These are phyloP conservation scores for Mola mola DNA, from an alignment of 2,113 vertebrate genomes.

Conservation along the genomic window DNA sequence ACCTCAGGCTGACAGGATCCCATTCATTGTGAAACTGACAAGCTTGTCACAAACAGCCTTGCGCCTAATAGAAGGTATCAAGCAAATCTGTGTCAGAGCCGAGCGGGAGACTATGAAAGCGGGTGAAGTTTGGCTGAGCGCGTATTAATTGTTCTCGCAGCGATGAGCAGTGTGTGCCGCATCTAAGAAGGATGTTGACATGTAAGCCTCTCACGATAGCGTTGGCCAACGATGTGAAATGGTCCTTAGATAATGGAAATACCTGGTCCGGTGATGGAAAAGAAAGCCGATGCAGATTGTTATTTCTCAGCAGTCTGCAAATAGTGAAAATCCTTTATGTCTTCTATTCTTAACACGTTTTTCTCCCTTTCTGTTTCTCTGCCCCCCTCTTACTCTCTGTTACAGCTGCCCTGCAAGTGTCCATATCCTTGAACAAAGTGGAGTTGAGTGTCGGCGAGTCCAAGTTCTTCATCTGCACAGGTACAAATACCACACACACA, in stretches of 20 bases:
- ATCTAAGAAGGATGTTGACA: constrained; percentile 8
- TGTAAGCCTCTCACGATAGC: not conserved
- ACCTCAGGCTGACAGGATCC: constrained; percentile 28
- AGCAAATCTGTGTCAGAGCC: constrained; percentile 18
- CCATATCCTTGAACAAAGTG: constrained; percentile 97
- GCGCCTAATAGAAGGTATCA: constrained; percentile 25
- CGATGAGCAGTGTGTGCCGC: too few relatives aligned
- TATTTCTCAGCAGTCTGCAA: constrained; percentile 18
- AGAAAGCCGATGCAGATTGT: not conserved
- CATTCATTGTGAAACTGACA: constrained; percentile 32
- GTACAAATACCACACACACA: constrained; percentile 69
- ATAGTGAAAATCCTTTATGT: constrained; percentile 9
- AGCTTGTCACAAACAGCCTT: constrained; percentile 41
- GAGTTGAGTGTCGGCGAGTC: constrained; percentile 98
- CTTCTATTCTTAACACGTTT: constrained; percentile 8
- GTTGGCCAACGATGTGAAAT: not conserved
- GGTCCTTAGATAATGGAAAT: not conserved
- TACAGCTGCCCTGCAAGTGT: constrained; percentile 94
- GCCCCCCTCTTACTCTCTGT: constrained; percentile 21
- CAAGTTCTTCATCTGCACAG: constrained; percentile 99
- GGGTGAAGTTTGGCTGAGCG: constrained; percentile 10
- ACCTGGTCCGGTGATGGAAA: not conserved
- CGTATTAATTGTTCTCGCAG: constrained; percentile 11
- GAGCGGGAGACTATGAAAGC: constrained; percentile 4
- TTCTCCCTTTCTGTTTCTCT: not conserved